Base-by-base conservation (phyloP, 2,113 vertebrate species). In the rat (Rattus norvegicus) region DNA sequence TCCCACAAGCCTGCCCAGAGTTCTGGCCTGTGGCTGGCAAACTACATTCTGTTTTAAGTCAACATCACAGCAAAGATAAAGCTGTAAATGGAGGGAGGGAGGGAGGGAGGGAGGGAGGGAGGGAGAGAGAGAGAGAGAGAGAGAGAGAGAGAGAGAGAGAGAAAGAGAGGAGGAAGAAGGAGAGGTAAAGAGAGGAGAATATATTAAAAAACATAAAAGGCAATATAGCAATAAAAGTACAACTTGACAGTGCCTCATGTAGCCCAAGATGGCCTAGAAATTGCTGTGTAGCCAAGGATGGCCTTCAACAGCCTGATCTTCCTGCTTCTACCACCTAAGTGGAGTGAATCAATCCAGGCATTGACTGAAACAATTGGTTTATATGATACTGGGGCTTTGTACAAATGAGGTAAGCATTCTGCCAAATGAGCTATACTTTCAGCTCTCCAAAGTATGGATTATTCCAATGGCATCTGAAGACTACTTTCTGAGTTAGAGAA, bases 11-110 rank as follows among this genome's bases (percentile, higher is more conserved):
- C 81, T 92, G 63, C 80, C 39, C 77, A 75, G 88, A 47, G 67
- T 70, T 88, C 63, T 87, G 73, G 93, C 85, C 63, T 95, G 59
- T 75, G 73, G n/a, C 85, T 93, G 91, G 47, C 73, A 87, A 92
- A 16, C 24, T 28, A 43, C 26, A 19, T 13, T 70, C 52, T 67
- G n/a, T 79, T 88, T 96, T 70, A 24, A 70, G 49, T 36, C 54
- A 93, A 67, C 47, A 52, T 90, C 90, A 54, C 6, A 73, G 61
- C 28, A 67, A 12, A 11, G 7, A 36, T 80, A 72, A 94, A 84
- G 36, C 75, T 83, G 24, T 33, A 49, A 22, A 13, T 24, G 17
- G 36, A 33, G 20, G 33, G 17, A 61, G 47, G 47, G 26, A 30
- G 24, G 6, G 3, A 19, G 9, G 20, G 17, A 13, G 10, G 54